Evolutionary conservation across 2,797 vertebrate genomes (phyloP).

Genomic region (Lutjanus campechanus): DNA sequence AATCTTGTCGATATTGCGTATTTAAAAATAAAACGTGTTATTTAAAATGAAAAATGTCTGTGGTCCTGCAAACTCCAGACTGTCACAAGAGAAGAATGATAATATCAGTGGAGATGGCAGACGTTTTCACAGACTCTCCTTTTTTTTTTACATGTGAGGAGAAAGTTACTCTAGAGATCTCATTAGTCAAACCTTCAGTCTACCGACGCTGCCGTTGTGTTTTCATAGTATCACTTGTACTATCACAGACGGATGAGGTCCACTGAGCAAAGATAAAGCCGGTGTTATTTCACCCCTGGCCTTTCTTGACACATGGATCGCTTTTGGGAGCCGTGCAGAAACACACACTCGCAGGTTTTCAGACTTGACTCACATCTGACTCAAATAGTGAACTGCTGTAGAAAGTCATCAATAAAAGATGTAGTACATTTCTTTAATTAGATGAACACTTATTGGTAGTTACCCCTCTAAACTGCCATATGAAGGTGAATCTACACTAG

Average conservation of each 20-base stretch:
- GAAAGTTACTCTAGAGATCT: conserved; percentile 68
- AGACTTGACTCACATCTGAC: conserved; percentile 4
- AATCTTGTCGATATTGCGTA: neutral
- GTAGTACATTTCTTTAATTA: neutral
- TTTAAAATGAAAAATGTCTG: conserved; percentile 39
- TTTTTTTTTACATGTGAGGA: conserved; percentile 46
- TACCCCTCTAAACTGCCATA: neutral
- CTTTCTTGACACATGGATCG: conserved; percentile 63
- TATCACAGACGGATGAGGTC: conserved; percentile 72
- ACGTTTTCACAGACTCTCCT: conserved; percentile 56
- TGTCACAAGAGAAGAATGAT: conserved; percentile 54
- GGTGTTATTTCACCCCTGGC: conserved; percentile 77
- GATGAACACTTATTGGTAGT: neutral
- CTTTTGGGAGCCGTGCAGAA: conserved; percentile 62
- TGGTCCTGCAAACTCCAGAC: conserved; percentile 9
- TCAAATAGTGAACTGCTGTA: neutral
- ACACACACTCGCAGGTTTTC: conserved; percentile 40
- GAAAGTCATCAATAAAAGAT: conserved; percentile 13
- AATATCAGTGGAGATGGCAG: conserved; percentile 66
- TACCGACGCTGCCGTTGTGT: conserved; percentile 61
- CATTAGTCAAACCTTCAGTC: conserved; percentile 77
- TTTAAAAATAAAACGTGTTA: neutral
- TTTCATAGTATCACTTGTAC: conserved; percentile 78
- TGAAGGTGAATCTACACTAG: no score
- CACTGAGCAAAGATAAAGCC: conserved; percentile 78